phyloP scores from a whole-genome alignment of 2,888 invertebrate genomes.

The Platerodrilus igneus region DNA sequence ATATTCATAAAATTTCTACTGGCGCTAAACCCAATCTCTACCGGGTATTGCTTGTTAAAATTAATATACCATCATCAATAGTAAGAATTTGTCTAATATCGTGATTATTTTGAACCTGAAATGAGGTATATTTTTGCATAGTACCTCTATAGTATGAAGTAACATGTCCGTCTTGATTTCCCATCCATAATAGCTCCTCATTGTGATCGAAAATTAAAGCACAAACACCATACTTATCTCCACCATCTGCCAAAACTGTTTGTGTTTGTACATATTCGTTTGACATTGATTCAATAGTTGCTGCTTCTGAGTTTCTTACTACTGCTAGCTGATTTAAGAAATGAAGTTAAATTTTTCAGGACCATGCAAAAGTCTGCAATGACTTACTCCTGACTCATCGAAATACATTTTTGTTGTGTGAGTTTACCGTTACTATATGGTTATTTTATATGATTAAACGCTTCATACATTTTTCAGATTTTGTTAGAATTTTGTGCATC shows the following conservation, averaged over 20 bases:
- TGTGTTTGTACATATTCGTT: constrained; percentile 69
- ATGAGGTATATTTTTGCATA: constrained; percentile 93
- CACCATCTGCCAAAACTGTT: constrained; percentile 77
- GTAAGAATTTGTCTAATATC: constrained; percentile 85
- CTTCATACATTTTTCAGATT: too few species aligned
- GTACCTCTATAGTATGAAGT: constrained; percentile 88
- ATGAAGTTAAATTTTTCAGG: too few species aligned
- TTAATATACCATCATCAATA: constrained; percentile 77
- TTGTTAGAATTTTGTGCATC: too few species aligned
- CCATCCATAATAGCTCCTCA: constrained; percentile 95
- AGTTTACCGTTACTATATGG: too few species aligned
- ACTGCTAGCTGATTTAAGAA: constrained; percentile 33
- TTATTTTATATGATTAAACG: too few species aligned
- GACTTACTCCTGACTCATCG: too few species aligned
- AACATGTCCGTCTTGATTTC: constrained; percentile 95
- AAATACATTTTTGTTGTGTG: too few species aligned
- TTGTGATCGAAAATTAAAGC: constrained; percentile 81
- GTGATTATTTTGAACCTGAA: constrained; percentile 82
- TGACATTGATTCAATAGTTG: constrained; percentile 41
- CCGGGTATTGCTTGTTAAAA: too few species aligned
- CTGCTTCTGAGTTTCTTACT: constrained; percentile 28
- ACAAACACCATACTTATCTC: constrained; percentile 82
- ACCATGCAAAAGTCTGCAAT: too few species aligned
- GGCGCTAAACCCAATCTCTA: too few species aligned
- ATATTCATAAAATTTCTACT: too few species aligned